Conservation (phyloP, 2,888 invertebrate species). For the Lepas anatifera region DNA sequence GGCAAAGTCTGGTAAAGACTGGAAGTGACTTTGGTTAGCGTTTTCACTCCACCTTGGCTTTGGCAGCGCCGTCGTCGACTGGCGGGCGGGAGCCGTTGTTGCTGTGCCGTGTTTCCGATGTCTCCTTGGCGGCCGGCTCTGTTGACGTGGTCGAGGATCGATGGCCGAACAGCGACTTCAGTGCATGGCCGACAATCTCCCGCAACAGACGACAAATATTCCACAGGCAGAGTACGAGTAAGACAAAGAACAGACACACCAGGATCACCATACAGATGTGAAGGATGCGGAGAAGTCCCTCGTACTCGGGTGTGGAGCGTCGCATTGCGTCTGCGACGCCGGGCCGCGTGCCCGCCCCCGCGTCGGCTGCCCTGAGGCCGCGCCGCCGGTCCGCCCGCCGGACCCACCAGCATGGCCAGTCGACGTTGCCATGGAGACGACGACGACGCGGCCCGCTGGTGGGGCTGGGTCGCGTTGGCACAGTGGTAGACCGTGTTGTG, state of each 20-base stretch:
- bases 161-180: not conserved
- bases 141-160: too few species aligned
- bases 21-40: too few species aligned
- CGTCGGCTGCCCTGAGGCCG: too few species aligned
- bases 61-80: not conserved
- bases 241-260: not conserved
- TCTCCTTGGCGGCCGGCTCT: not conserved
- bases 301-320: not conserved
- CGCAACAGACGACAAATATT: not conserved
- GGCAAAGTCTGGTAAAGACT: too few species aligned
- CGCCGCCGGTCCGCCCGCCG: not conserved
- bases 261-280: slow-evolving; percentile 8
- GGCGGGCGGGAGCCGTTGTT: too few species aligned
- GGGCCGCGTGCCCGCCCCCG: not conserved
- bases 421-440: not conserved
- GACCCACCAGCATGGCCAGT: not conserved
- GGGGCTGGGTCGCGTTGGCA: not conserved
- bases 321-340: not conserved
- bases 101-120: not conserved
- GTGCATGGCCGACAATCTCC: not conserved
- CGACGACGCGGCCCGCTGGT: not conserved
- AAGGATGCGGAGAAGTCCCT: slow-evolving; percentile 1
- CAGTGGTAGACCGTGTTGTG: not conserved
- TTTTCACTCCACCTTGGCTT: not conserved
- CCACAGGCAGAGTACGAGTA: not conserved